phyloP scores from a whole-genome alignment of 2,797 vertebrate species.

The Falco berigora region DNA sequence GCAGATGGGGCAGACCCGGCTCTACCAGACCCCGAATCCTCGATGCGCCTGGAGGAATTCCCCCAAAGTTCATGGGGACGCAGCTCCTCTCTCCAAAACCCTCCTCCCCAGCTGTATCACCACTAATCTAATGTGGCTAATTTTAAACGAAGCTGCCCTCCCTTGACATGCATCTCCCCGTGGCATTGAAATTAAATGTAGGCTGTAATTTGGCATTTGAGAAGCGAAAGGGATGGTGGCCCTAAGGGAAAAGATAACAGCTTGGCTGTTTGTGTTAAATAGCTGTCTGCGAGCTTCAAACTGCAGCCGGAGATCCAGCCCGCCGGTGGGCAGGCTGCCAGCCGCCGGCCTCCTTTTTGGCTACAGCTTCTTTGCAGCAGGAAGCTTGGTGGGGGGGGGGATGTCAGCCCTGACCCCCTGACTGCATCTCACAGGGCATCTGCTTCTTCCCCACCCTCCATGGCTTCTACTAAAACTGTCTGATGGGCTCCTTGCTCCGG shows the following conservation, averaged over 20 bases:
- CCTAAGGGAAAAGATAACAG: conserved; percentile 73
- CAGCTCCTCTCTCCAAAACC: not conserved
- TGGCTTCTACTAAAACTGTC: not conserved
- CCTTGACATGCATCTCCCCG: conserved; percentile 60
- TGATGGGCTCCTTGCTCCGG: rapidly evolving
- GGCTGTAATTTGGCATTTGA: conserved; percentile 72
- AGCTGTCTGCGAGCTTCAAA: conserved; percentile 69
- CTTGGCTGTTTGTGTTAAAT: conserved; percentile 70
- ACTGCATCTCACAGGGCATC: not conserved
- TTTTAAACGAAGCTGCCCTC: conserved; percentile 65
- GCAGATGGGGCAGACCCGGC: not conserved
- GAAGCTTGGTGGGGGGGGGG: not conserved
- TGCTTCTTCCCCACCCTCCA: not conserved
- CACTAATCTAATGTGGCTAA: conserved; percentile 50
- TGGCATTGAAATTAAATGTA: conserved; percentile 70
- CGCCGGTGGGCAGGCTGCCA: conserved; percentile 54
- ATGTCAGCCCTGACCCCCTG: not conserved
- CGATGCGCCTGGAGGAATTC: not conserved
- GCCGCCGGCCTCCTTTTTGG: conserved; percentile 29
- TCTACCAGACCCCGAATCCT: not conserved
- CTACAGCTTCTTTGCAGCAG: conserved; percentile 32
- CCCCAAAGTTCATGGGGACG: not conserved
- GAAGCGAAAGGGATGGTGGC: conserved; percentile 69
- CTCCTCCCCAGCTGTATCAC: not conserved
- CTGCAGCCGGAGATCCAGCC: conserved; percentile 59